Conservation (phyloP, 2,797 vertebrate species). For the Myripristis murdjan region DNA sequence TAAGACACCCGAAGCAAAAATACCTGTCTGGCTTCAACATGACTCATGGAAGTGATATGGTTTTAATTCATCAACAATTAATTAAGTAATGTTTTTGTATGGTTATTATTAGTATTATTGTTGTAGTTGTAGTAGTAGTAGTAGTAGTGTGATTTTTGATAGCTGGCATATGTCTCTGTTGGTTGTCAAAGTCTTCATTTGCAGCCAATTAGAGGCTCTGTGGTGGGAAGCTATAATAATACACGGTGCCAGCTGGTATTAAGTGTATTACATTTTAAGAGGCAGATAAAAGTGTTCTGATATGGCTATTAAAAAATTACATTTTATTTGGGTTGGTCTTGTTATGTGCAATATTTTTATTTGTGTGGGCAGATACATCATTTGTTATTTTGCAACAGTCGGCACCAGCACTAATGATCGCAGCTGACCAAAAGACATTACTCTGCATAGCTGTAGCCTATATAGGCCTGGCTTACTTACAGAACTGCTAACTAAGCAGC, state of each 20-base stretch:
- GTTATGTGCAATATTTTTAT: neutral
- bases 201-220: conserved; percentile 28
- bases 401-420: conserved; percentile 47
- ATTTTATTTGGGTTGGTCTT: neutral
- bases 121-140: neutral
- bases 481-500: conserved; percentile 60
- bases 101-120: neutral
- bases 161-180: neutral
- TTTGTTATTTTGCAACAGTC: conserved; percentile 45
- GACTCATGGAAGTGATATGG: neutral
- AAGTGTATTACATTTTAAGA: conserved; percentile 3
- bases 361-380: conserved; percentile 12
- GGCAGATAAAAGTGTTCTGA: neutral
- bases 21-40: neutral
- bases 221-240: conserved; percentile 9
- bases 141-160: neutral
- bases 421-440: conserved; percentile 63
- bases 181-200: conserved; percentile 28
- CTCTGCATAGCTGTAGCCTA: conserved; percentile 65
- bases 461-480: conserved; percentile 45
- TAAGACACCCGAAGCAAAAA: neutral
- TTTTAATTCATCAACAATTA: neutral
- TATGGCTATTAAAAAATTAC: neutral
- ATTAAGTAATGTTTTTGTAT: neutral
- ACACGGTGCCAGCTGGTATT: conserved; percentile 10